Conservation (phyloP, 2,888 invertebrate genomes). For the Theretra japonica region DNA sequence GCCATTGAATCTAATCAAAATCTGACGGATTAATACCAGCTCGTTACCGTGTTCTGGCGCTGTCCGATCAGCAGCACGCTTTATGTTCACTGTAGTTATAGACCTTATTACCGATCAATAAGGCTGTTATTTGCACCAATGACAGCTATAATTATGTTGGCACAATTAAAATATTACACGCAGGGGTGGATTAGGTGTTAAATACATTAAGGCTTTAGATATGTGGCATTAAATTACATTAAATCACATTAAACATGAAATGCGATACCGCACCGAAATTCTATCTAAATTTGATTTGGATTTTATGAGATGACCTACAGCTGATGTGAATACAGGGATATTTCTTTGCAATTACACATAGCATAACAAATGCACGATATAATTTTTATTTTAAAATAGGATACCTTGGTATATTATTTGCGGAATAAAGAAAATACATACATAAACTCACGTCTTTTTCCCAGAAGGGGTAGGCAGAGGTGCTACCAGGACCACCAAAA, state of each 20-base stretch:
- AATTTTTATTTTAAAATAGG: too few relatives aligned
- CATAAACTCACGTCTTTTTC: too few relatives aligned
- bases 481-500: not conserved
- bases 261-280: too few relatives aligned
- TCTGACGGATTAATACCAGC: slow-evolving; percentile 82
- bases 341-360: too few relatives aligned
- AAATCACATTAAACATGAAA: too few relatives aligned
- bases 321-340: too few relatives aligned
- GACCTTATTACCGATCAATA: slow-evolving; percentile 42
- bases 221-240: not conserved
- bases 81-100: slow-evolving; percentile 34
- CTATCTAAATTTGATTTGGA: too few relatives aligned
- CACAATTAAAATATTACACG: slow-evolving; percentile 40
- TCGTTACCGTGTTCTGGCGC: slow-evolving; percentile 66
- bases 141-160: slow-evolving; percentile 10
- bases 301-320: too few relatives aligned
- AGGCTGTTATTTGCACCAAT: slow-evolving; percentile 40
- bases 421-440: too few relatives aligned
- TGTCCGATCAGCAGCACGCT: slow-evolving; percentile 66
- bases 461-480: too few relatives aligned
- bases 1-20: slow-evolving; percentile 83
- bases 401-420: not conserved
- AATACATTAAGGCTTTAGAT: slow-evolving; percentile 34
- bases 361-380: too few relatives aligned
- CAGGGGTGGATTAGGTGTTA: slow-evolving; percentile 43